Base-by-base conservation (phyloP, 2,797 vertebrate genomes). In the Mergus octosetaceus region DNA sequence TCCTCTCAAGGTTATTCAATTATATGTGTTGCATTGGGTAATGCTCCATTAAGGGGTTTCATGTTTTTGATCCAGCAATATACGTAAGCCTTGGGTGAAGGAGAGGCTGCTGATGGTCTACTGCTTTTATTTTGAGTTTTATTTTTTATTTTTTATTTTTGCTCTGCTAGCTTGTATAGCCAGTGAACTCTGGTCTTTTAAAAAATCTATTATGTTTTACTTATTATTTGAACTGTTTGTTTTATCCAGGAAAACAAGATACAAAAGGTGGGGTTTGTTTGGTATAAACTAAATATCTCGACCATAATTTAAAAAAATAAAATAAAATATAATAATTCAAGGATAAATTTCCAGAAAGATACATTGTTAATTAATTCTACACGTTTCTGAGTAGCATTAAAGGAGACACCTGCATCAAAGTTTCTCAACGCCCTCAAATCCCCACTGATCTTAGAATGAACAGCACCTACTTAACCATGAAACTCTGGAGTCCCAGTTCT, bases 1-100 rank as follows among this genome's bases (percentile, higher is more conserved):
- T 86, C 73, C 56, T 93, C 72, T 95, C 94, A 94, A 88, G 94
- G 94, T 96, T 96, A 96, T 96, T 91, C 76, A 96, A 94, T 96
- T 95, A 95, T 89, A 93, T 57, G 51, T 88, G 66, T 95, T 88
- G 85, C 56, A 81, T 17, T 91, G 69, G 82, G 58, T 89, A 94
- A 47, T 2, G 7, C 69, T 95, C 89, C 73, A 91, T 85, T 93
- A 94, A 91, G 89, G 34, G 36, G 54, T 81, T 96, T 93, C 45
- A 39, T 88, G 79, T 0, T 81, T 96, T 92, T 95, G 79, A 93
- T 85, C 38, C 36, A 81, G 41, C 77, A 93, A 89, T 93, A 92
- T 3, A 4, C 60, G n/a, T 36, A 93, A 94, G 54, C 32, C 18
- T 73, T 85, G 78, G 34, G 38, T 90, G 80, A 93, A 90, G 41